phyloP scores from a whole-genome alignment of 2,797 vertebrate species.

The Helicolenus hilgendorfi region DNA sequence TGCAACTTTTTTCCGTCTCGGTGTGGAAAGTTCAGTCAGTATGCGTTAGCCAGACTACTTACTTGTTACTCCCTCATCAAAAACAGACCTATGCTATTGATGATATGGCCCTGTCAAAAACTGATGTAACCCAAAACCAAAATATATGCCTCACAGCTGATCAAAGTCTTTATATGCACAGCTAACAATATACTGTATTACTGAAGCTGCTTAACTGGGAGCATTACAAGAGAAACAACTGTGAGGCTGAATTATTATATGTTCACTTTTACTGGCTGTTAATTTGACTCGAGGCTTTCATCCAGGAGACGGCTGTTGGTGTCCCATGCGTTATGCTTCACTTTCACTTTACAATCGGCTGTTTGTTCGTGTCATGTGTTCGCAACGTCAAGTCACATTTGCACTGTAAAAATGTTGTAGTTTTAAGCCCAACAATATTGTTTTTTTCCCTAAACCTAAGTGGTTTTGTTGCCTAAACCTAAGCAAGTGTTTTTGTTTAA shows the following conservation, averaged over 20 bases:
- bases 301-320: background rate
- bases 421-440: no score
- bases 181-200: background rate
- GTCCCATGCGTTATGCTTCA: background rate
- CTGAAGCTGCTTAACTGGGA: background rate
- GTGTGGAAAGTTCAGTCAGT: constrained; percentile 39
- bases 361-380: no score
- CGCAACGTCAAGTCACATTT: no score
- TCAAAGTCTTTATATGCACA: constrained; percentile 54
- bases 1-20: constrained; percentile 17
- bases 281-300: background rate
- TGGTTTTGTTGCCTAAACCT: no score
- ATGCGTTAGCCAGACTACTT: constrained; percentile 40
- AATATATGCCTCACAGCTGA: constrained; percentile 43
- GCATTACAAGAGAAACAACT: background rate
- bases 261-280: background rate
- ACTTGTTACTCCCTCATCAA: constrained; percentile 57
- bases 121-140: constrained; percentile 56
- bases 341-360: background rate
- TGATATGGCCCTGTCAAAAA: constrained; percentile 53
- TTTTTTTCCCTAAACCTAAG: no score
- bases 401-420: no score
- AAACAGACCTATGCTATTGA: constrained; percentile 47
- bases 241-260: background rate
- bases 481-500: no score